Percentiles rank a stretch among this genome's conserved stretches.
These are phyloP conservation scores for Drosophila parvula DNA, from an alignment of 1,140 invertebrate genomes.

Conservation along the genomic window DNA sequence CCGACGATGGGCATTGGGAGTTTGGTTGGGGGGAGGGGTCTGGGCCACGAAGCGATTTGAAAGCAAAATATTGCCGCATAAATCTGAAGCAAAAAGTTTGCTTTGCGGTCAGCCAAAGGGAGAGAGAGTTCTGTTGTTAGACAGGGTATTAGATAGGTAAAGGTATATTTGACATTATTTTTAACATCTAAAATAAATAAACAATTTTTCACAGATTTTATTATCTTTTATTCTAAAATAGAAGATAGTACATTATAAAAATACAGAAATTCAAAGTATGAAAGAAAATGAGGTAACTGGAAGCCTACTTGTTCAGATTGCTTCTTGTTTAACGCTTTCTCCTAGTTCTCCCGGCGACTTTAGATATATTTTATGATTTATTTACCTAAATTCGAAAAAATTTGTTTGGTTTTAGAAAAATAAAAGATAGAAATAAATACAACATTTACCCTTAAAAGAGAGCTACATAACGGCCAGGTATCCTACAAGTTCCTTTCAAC, in stretches of 20 bases:
- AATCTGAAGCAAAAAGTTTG: conserved; percentile 66
- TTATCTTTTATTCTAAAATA: neutral
- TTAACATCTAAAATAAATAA: neutral
- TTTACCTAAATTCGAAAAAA: no score
- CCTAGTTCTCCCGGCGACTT: no score
- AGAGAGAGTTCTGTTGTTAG: conserved; percentile 13
- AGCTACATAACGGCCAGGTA: no score
- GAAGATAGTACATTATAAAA: no score
- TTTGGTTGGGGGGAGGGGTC: neutral
- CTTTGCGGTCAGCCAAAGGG: conserved; percentile 62
- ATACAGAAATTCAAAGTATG: no score
- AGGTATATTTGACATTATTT: neutral
- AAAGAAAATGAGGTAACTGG: no score
- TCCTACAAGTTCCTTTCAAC: no score
- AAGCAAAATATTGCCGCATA: conserved; percentile 76
- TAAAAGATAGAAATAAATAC: no score
- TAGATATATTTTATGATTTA: no score
- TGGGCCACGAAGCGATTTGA: conserved; percentile 55
- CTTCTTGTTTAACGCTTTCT: no score
- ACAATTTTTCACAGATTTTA: neutral
- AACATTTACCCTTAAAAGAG: no score
- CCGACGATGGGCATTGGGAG: neutral
- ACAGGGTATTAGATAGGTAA: neutral
- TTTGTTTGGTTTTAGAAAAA: no score
- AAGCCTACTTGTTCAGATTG: neutral